Evolutionary conservation across 30 jellyfish, hydroid and myxozoan genomes (phyloP).

Genomic region (Rhopilema esculentum): DNA sequence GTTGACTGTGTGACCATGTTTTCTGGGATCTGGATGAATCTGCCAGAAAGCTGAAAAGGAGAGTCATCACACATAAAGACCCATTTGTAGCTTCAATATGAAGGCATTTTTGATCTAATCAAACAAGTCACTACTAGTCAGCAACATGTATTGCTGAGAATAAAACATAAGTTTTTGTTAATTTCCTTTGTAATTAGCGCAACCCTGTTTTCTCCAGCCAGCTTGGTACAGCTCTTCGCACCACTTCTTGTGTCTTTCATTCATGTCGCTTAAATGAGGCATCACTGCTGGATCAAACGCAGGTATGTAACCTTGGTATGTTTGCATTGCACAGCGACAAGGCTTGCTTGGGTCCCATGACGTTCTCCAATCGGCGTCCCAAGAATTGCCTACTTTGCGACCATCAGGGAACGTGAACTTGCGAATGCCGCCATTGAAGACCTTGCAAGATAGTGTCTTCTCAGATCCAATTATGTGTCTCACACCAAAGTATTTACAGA

Average conservation of each 20-base stretch:
- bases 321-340: constrained; percentile 91
- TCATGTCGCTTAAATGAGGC: constrained; percentile 80
- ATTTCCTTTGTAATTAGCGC: constrained; percentile 70
- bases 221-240: constrained; percentile 88
- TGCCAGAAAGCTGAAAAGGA: no score
- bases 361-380: constrained; percentile 96
- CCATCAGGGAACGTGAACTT: constrained; percentile 83
- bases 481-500: constrained; percentile 80
- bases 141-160: background rate
- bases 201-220: constrained; percentile 91
- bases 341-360: constrained; percentile 95
- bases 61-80: no score
- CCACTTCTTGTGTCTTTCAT: constrained; percentile 86
- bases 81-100: background rate
- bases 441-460: constrained; percentile 86
- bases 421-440: constrained; percentile 83
- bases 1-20: no score
- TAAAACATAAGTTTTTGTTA: background rate
- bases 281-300: constrained; percentile 85
- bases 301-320: constrained; percentile 90
- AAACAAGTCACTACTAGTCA: background rate
- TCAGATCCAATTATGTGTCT: constrained; percentile 75
- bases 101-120: background rate
- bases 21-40: no score
- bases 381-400: constrained; percentile 78